A percentile compares a stretch with the other conserved stretches of the same genome.
phyloP scores from a whole-genome alignment of 2,113 vertebrate genomes.

The Pao palembangensis region DNA sequence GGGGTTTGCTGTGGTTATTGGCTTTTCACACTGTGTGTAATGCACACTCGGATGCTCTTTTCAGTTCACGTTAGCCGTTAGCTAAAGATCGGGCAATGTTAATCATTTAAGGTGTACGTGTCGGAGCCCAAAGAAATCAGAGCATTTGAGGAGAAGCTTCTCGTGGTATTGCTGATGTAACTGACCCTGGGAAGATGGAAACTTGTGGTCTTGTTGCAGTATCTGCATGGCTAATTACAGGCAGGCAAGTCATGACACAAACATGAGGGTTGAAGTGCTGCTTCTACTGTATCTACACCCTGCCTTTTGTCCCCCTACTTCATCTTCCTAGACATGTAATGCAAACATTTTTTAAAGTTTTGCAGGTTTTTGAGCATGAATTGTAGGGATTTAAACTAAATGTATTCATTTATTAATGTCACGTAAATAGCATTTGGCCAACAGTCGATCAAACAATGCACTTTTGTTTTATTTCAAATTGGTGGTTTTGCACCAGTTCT shows the following conservation, averaged over 20 bases:
- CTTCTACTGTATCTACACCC: not conserved
- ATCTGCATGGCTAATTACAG: constrained; percentile 3
- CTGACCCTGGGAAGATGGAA: not conserved
- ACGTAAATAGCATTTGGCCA: too few species aligned
- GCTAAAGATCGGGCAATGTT: too few species aligned
- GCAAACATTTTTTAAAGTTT: too few species aligned
- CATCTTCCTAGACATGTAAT: too few species aligned
- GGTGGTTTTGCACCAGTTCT: not conserved
- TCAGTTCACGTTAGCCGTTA: not conserved
- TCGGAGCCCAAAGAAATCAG: not conserved
- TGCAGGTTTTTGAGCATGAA: too few species aligned
- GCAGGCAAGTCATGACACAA: constrained; percentile 21
- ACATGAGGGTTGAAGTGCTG: not conserved
- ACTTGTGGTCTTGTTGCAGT: constrained; percentile 10
- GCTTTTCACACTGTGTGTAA: not conserved
- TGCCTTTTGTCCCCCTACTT: too few species aligned
- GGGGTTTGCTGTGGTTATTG: constrained; percentile 39
- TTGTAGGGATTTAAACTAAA: too few species aligned
- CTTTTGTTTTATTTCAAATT: not conserved
- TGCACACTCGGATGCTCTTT: constrained; percentile 16
- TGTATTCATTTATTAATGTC: too few species aligned
- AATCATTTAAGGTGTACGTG: too few species aligned
- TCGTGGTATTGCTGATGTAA: constrained; percentile 22
- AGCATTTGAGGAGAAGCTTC: constrained; percentile 10
- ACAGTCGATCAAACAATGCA: too few species aligned